Base-by-base conservation (phyloP, 2,888 invertebrate genomes). In the Carabus problematicus region DNA sequence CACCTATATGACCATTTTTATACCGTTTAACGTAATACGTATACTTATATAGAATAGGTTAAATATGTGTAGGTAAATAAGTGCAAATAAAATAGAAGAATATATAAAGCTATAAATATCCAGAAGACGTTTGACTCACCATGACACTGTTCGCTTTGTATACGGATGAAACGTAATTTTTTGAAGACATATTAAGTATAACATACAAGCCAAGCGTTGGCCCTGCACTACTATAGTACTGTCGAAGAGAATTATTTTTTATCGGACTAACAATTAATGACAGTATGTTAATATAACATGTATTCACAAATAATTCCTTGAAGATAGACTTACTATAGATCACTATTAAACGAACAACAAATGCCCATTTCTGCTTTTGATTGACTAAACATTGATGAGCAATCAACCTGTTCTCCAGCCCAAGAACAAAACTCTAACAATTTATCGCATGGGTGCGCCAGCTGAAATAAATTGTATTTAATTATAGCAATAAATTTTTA, bases 301-400 rank as follows among this genome's bases (percentile, higher is more conserved):
- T 29, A 29, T 29, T 2, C 29, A 29, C 29, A 29, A 29, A 29
- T 29, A 29, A 29, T 29, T 3, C 29, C 29, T 29, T 2, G 29
- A 29, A 29, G 3, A 29, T 47, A 12, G 7, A 47, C 47, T 8
- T 6, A 47, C 47, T 47, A 47, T 8, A 47, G 12, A 47, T 47
- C 9, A 47, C 47, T 47, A 47, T 47, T 47, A 47, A 47, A 47
- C 3, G 47, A 47, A n/a, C 47, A 47, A 47, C 47, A 47, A 1
- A 47, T 1, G 0, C 47, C 47, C 47, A 8, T 1, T 47, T 14
- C 3, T 47, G 12, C 47, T 14, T 47, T 47, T 47, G 47, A 47
- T 47, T 16, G 47, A 1, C 16, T 12, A n/a, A 47, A 47, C 7
- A 47, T 47, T n/a, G 47, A 47, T 47, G 7, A 14, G 47, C 47